phyloP scores from a whole-genome alignment of 53 echinoderm and acorn worm genomes.

The Henricia sp. region DNA sequence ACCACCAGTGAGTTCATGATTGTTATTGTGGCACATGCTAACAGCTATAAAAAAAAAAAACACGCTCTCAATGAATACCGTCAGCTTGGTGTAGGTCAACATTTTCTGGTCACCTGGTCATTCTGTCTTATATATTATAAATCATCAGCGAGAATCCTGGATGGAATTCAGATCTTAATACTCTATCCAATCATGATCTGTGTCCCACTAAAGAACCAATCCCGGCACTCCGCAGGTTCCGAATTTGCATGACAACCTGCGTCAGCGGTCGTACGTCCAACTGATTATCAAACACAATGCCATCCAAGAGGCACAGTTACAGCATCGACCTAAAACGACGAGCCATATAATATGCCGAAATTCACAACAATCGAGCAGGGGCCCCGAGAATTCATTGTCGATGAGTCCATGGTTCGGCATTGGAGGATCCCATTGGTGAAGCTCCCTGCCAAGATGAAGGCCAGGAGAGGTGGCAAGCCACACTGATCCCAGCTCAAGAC shows the following conservation, averaged over 20 bases:
- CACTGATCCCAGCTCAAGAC: slow-evolving; percentile 1
- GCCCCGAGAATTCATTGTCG: slow-evolving; percentile 51
- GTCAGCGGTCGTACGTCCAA: too few species aligned
- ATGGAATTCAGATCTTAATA: neutral
- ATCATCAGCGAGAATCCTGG: neutral
- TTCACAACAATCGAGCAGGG: slow-evolving; percentile 46
- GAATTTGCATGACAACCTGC: too few species aligned
- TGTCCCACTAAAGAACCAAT: too few species aligned
- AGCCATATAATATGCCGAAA: slow-evolving; percentile 22
- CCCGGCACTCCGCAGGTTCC: too few species aligned
- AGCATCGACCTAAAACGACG: slow-evolving; percentile 20
- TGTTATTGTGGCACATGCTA: slow-evolving; percentile 25
- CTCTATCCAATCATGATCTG: too few species aligned
- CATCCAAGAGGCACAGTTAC: slow-evolving; percentile 6
- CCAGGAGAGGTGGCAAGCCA: neutral
- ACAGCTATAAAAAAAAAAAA: too few species aligned
- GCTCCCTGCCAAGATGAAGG: slow-evolving; percentile 3
- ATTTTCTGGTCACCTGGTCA: neutral
- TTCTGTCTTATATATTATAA: neutral
- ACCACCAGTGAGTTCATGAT: neutral
- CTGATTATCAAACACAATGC: too few species aligned
- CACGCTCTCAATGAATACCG: slow-evolving; percentile 24
- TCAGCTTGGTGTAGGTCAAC: neutral
- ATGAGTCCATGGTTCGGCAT: slow-evolving; percentile 45
- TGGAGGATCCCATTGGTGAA: slow-evolving; percentile 22